A percentile compares a stretch with the other conserved stretches of the same genome.
These are phyloP conservation scores for Mesitornis unicolor DNA, from an alignment of 2,113 vertebrate genomes.

Conservation along the genomic window DNA sequence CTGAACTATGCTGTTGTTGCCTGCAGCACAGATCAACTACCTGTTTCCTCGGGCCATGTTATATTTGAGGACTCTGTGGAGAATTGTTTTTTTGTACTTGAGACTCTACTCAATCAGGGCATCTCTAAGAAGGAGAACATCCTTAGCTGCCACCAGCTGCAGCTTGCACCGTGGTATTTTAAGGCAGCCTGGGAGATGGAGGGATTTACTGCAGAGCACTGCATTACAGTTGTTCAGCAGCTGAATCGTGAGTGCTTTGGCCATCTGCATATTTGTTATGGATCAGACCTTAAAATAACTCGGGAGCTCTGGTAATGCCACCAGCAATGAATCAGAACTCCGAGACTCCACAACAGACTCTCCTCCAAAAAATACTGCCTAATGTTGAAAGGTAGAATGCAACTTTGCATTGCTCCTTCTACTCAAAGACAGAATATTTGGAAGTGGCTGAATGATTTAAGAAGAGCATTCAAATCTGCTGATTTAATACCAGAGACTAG, in stretches of 20 bases:
- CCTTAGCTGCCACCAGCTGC: background rate
- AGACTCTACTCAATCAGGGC: background rate
- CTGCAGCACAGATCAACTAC: background rate
- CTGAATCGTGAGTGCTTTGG: background rate
- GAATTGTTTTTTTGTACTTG: background rate
- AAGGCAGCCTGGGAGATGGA: background rate
- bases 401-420: background rate
- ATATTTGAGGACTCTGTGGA: background rate
- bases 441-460: background rate
- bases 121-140: background rate
- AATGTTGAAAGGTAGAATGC: background rate
- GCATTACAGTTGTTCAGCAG: background rate
- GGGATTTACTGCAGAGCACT: background rate
- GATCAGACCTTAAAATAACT: background rate
- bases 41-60: background rate
- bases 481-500: background rate
- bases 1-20: background rate
- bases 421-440: background rate
- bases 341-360: fast-evolving
- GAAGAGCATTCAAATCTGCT: background rate
- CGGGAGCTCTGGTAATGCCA: background rate
- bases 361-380: background rate
- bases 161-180: background rate
- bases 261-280: background rate
- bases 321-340: background rate